Evolutionary conservation across 2,888 invertebrate genomes (phyloP).

Genomic region (Disparrhopalites patrizii): DNA sequence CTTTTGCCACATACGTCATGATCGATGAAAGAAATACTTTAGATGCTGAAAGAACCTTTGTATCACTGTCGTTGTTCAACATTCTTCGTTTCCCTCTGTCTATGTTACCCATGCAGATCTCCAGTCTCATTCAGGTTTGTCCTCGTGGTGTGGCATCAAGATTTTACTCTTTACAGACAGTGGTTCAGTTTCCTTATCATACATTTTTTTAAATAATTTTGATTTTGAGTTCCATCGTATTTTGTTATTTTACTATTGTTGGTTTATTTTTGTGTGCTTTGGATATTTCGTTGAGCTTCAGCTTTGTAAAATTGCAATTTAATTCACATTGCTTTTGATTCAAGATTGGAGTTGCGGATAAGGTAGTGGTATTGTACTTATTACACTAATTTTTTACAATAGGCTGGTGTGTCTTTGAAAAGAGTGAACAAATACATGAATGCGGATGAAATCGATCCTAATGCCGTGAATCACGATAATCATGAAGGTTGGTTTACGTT

Average conservation of each 20-base stretch:
- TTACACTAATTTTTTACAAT: slow-evolving; percentile 1
- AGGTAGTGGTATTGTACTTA: not conserved
- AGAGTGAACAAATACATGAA: slow-evolving; percentile 56
- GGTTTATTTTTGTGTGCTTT: too few species aligned
- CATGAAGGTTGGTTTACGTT: slow-evolving; percentile 44
- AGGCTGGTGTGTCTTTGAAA: slow-evolving; percentile 56
- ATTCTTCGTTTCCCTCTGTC: slow-evolving; percentile 58
- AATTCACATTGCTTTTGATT: not conserved
- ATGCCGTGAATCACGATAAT: slow-evolving; percentile 49
- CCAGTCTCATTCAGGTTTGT: slow-evolving; percentile 4
- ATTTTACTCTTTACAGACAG: too few species aligned
- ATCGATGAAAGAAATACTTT: slow-evolving; percentile 53
- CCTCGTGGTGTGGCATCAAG: too few species aligned
- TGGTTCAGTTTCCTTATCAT: too few species aligned
- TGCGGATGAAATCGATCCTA: slow-evolving; percentile 54
- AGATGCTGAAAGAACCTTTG: slow-evolving; percentile 58
- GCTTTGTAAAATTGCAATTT: too few species aligned
- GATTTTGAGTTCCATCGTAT: too few species aligned
- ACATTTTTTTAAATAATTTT: too few species aligned
- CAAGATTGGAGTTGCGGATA: too few species aligned
- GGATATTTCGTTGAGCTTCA: too few species aligned
- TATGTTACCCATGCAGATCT: slow-evolving; percentile 50
- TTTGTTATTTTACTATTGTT: too few species aligned
- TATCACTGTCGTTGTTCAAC: slow-evolving; percentile 59
- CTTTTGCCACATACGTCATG: slow-evolving; percentile 53